Evolutionary conservation across 2,797 vertebrate species (phyloP).

Genomic region (Pantherophis vulpinus): DNA sequence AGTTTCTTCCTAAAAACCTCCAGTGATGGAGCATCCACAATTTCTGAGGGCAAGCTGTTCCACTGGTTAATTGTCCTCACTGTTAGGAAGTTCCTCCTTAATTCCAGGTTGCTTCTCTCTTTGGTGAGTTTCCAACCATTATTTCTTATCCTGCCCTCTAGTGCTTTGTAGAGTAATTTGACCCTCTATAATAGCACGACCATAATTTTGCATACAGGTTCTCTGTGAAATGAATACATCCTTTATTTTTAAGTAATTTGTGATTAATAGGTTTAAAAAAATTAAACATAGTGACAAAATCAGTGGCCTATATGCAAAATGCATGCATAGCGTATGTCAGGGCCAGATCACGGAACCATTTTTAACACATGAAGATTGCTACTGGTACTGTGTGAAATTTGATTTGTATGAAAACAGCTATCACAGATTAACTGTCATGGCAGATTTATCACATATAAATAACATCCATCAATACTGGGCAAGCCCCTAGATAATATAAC

Average conservation of each 20-base stretch:
- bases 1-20: too few species aligned
- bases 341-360: neutral
- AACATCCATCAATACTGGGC: constrained; percentile 6
- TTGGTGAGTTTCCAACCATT: too few species aligned
- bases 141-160: too few species aligned
- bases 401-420: constrained; percentile 25
- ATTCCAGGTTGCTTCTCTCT: too few species aligned
- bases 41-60: too few species aligned
- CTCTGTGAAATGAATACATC: neutral
- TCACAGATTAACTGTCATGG: constrained; percentile 23
- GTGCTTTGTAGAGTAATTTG: too few species aligned
- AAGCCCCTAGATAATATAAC: neutral
- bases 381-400: neutral
- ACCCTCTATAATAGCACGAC: too few species aligned
- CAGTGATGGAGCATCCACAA: too few species aligned
- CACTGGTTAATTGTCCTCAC: too few species aligned
- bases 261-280: neutral
- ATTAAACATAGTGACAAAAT: neutral
- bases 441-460: neutral
- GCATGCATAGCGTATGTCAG: neutral
- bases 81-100: too few species aligned
- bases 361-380: constrained; percentile 11
- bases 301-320: neutral
- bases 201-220: neutral
- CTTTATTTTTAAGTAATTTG: rapidly evolving